Conservation (phyloP, 2,113 vertebrate species). For the Crotalus viridis region DNA sequence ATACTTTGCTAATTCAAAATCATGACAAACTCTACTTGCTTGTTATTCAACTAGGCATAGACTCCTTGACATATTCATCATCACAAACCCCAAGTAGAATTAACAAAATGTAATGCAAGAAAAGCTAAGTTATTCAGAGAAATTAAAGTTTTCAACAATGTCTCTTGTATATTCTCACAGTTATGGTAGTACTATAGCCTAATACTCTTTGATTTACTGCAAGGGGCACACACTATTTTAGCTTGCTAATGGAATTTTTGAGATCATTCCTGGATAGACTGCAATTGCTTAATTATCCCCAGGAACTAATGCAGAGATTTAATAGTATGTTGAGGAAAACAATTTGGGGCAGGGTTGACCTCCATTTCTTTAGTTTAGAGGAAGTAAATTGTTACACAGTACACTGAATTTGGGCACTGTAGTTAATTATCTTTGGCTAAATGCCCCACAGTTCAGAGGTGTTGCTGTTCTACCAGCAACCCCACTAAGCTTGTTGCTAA, state of each 20-base stretch:
- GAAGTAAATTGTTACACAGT: constrained; percentile 38
- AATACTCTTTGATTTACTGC: constrained; percentile 60
- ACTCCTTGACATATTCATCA: background rate
- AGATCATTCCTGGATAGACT: constrained; percentile 50
- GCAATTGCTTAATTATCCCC: constrained; percentile 64
- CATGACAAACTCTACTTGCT: background rate
- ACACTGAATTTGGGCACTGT: constrained; percentile 38
- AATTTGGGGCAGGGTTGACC: constrained; percentile 32
- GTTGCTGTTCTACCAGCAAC: constrained; percentile 30
- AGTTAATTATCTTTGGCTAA: constrained; percentile 58
- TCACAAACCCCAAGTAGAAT: constrained; percentile 5
- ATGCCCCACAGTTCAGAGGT: constrained; percentile 56
- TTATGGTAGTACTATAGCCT: constrained; percentile 43
- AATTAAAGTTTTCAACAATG: constrained; percentile 5
- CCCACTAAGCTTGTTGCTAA: constrained; percentile 56
- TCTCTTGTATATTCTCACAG: constrained; percentile 35
- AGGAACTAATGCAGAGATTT: constrained; percentile 56
- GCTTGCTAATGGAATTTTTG: constrained; percentile 53
- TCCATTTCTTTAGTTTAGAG: constrained; percentile 42
- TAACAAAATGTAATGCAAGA: constrained; percentile 44
- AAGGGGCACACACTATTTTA: constrained; percentile 54
- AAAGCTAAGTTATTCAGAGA: background rate
- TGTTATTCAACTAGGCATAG: no score
- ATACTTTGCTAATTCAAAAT: background rate
- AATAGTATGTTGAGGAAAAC: constrained; percentile 48